Base-by-base conservation (phyloP, 2,113 vertebrate species). In the Abramis brama region DNA sequence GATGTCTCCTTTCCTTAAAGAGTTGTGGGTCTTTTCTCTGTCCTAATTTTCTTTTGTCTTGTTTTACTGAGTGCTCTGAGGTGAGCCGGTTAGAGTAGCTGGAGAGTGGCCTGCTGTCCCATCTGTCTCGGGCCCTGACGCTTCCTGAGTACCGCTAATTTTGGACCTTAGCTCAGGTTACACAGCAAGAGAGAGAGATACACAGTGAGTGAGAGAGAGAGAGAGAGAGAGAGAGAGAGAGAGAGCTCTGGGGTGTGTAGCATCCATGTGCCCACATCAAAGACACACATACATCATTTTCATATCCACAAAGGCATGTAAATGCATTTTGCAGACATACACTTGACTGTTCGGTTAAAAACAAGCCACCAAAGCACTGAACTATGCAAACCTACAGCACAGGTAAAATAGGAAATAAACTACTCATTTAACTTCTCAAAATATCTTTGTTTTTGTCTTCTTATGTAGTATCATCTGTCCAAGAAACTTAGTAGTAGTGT, bases 91-190 rank as follows among this genome's bases (percentile, higher is more conserved):
- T 85, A 86, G 91, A 84, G 90, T 91, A 95, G 89, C 94, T 93
- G 91, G 92, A 92, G 91, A 94, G 93, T 96, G 94, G 95, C 94
- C 95, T 95, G 91, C 88, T 91, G 86, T 93, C 94, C 92, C 96
- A 97, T 97, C 96, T 97, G 96, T 95, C 95, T 94, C 93, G 85
- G 90, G 89, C 94, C 93, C 93, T 93, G 91, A 92, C 92, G 89
- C 94, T 95, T 94, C 91, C 94, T 93, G 94, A 88, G 93, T 95
- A 93, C 89, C 93, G 93, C 96, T 99, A 98, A 97, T 97, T 99
- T 98, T 98, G 97, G 96, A 91, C 94, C 93, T 94, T 91, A 95
- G 96, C 96, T 99, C 97, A 95, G 94, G 96, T 98, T 98, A 96
- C 98, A 97, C 92, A 88, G 94, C 93, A 92, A 93, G 95, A 90